Base-by-base conservation (phyloP, 2,113 vertebrate species). In the Buteo buteo region DNA sequence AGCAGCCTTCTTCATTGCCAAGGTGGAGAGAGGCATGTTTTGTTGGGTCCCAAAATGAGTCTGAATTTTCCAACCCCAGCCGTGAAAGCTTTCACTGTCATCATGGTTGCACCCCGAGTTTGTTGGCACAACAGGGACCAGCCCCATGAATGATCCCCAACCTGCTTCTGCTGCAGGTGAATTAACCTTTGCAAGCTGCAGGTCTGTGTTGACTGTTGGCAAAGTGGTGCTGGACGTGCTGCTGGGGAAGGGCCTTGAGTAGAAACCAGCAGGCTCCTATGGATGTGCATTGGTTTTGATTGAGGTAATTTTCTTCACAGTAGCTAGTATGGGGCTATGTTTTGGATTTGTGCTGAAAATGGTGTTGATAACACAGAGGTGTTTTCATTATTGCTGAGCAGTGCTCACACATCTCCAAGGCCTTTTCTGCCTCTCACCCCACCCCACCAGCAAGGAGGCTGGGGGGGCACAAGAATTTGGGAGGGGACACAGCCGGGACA, bases 221-320 rank as follows among this genome's bases (percentile, higher is more conserved):
- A 31, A 64, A 82, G 34, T 3, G 21, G 9, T 62, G 34, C 45
- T 12, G 10, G 71, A 44, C 6, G 2, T 42, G 26, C 22, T 0
- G 0, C 14, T 59, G 79, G 15, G 17, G 49, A 93, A 52, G 9
- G 22, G 38, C 4, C 16, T 74, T 11, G 21, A 59, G 47, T 26
- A 22, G 61, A 82, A 89, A 65, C 29, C 17, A 29, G 18, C 0
- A 0, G 34, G 15, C 8, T 52, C 3, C 70, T 65, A 3, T 1
- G 16, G 61, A 5, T 29, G 52, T 54, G 52, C 3, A 10, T 28
- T 54, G 52, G 52, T 54, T 54, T 54, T 29, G 52, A 16, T 29
- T 29, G 52, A 54, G 28, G 28, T 54, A 29, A 54, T 54, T 54
- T 54, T 54, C 52, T 54, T 54, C 52, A 11, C 3, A 54, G 52